Conservation (phyloP, 2,113 vertebrate genomes). For the Ceratotherium simum region DNA sequence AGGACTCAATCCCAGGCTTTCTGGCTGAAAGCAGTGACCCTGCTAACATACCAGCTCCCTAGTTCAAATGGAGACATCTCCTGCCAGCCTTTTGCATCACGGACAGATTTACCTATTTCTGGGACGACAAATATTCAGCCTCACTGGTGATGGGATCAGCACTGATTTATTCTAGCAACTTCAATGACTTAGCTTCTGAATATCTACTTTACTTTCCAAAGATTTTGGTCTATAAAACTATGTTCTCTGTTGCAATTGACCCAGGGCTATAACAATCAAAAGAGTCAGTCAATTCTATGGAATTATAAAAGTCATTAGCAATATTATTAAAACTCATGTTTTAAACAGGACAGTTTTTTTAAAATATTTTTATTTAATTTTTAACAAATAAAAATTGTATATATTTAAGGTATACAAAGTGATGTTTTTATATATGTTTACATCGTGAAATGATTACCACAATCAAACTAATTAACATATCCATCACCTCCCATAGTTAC, state of each 20-base stretch:
- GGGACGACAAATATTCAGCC: not conserved
- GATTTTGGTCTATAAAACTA: not conserved
- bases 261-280: not conserved
- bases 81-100: not conserved
- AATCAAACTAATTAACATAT: not conserved
- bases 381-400: not conserved
- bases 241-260: not conserved
- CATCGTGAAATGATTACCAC: not conserved
- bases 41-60: too few species aligned
- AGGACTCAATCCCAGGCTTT: not conserved
- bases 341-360: not conserved
- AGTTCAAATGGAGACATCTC: not conserved
- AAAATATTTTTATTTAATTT: not conserved
- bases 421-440: not conserved
- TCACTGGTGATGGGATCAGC: not conserved
- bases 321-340: not conserved
- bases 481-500: not conserved
- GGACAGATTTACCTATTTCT: not conserved
- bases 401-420: not conserved
- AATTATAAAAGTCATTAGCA: not conserved
- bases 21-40: not conserved
- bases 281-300: not conserved
- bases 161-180: not conserved
- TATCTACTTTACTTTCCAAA: not conserved
- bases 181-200: not conserved